Percentiles rank a stretch among this genome's conserved stretches.
Conservation (phyloP, 2,888 invertebrate genomes). For the Exocentrus adspersus region DNA sequence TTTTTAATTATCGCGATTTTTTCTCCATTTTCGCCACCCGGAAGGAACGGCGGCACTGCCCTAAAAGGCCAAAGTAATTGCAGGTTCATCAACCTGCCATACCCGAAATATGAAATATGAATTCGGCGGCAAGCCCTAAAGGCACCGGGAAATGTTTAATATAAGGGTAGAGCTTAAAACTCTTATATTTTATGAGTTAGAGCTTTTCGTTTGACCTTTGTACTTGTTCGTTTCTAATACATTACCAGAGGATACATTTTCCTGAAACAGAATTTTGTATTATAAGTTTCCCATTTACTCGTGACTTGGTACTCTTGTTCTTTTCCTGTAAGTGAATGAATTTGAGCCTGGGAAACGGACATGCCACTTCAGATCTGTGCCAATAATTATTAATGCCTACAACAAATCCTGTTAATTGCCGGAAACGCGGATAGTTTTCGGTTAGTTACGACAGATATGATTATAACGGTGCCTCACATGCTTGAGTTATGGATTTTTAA, state of each 20-base stretch:
- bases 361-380: neutral
- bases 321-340: neutral
- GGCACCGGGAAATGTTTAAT: neutral
- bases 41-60: constrained; percentile 26
- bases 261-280: too few relatives aligned
- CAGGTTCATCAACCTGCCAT: neutral
- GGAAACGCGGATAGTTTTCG: neutral
- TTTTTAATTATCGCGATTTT: constrained; percentile 3
- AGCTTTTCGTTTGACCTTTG: too few relatives aligned
- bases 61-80: neutral
- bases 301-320: too few relatives aligned
- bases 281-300: neutral
- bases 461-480: neutral
- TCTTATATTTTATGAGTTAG: neutral
- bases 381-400: neutral
- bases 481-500: neutral
- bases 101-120: neutral
- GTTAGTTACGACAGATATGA: neutral
- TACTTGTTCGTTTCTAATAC: too few relatives aligned
- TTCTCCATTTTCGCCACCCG: constrained; percentile 46
- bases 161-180: neutral
- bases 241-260: too few relatives aligned
- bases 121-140: neutral
- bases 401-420: neutral
- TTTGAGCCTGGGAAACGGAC: neutral